Base-by-base conservation (phyloP, 2,888 invertebrate species). In the Hemistola chrysoprasaria region DNA sequence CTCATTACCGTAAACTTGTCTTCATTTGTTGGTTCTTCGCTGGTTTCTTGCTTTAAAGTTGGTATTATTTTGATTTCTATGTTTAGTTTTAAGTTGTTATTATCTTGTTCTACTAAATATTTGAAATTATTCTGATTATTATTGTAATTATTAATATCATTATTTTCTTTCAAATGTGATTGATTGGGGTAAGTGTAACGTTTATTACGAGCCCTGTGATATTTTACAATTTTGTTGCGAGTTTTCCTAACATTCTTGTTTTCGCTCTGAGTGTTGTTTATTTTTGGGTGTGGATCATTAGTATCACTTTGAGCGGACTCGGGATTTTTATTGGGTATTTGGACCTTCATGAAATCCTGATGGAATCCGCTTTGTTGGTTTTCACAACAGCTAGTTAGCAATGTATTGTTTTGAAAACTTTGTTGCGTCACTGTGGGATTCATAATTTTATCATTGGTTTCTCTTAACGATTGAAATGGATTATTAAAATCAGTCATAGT, bases 61-160 rank as follows among this genome's bases (percentile, higher is more conserved):
- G 81, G 75, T 28, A 59, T 56, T 0, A 81, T 50, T 41, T 77
- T 81, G 3, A 85, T 57, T 27, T 71, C 66, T 44, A 85, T 57
- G 45, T 84, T 74, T 26, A 84, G 40, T 47, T 74, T 73, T 7
- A 82, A 57, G 38, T 78, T 70, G 24, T 58, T 71, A 11, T 66
- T 61, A 21, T 49, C 50, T 16, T 69, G 56, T 11, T 66, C 55
- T 6, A 63, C 54, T 43, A 82, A 69, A 50, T 72, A 72, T 32
- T 70, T 63, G 3, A 78, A 60, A 38, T 80, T 47, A 39, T 66
- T 66, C 45, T 71, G 54, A 22, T 73, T 60, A 34, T 75, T 56
- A 32, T 65, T 23, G 70, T 59, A 33, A 61, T 43, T 30, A 40
- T 51, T 20, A 50, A 42, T 9, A 53, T 36, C 22, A 26, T 25